Base-by-base conservation (phyloP, 2,797 vertebrate species). In the Enteromius trimaculatus region DNA sequence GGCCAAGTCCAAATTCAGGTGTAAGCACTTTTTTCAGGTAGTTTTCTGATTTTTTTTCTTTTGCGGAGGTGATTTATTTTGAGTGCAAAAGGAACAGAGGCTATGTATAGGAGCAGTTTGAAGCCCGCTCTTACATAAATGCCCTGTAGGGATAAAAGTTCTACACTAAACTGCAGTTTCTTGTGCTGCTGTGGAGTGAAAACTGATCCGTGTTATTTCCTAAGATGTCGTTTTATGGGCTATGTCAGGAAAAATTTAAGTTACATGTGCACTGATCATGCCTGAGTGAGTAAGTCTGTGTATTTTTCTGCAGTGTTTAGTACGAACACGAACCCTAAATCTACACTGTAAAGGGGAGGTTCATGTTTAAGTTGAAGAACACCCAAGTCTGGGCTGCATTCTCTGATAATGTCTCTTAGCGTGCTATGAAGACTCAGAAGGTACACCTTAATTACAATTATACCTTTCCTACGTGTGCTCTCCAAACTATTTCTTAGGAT, bases 21-120 rank as follows among this genome's bases (percentile, higher is more conserved):
- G 42, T 80, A 65, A 82, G 47, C 37, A 84, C 53, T 84, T 69
- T 79, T 79, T 82, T 72, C n/a, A 77, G 62, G 71, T 84, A 47
- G 70, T 81, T 81, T 82, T 75, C 29, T 0, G 72, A 26, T 77
- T 77, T 53, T 77, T 82, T 88, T 72, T 58, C 21, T 75, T 86
- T 47, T 83, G 77, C 47, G 11, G 10, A 81, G 42, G 77, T 77
- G 77, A 75, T 84, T 83, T 83, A 79, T 85, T 86, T 85, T 81
- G 1, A 64, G 53, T 55, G 49, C 31, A 69, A 81, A 77, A 69
- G 10, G 13, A 64, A 60, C 34, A 51, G 55, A 81, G 72, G 42
- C 49, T 60, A 80, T 80, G 68, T 79, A 66, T 83, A 42, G 66
- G 55, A 44, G 21, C 53, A 9, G 5, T 72, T 37, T 37, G 29